Evolutionary conservation across 2,797 vertebrate species (phyloP), one percentile per base, ranked within the genome.

Genomic region (Merluccius polli): DNA sequence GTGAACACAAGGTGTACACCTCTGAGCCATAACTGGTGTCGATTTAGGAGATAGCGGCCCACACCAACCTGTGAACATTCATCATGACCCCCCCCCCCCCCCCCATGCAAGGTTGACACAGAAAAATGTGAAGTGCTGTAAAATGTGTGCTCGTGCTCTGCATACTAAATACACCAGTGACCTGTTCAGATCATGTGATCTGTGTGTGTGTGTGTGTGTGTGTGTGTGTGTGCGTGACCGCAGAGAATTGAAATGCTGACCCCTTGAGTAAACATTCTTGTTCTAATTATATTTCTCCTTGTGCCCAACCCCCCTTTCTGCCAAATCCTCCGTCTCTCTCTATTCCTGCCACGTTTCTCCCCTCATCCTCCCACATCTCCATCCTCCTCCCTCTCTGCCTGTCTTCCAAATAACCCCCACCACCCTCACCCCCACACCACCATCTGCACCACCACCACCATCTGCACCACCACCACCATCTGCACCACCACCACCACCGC

Each of bases 151-250:
- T 73, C 71, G 44, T 18, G 31, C 70, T 78, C 72, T 81, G 82
- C 79, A 87, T 84, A 36, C 73, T 44, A 86, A 90, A 31, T 68
- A n/a, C 38, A 48, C 16, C 71, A 31, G 65, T 70, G 75, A 87
- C 87, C 86, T 87, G 84, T 85, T 81, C 32, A 33, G 52, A 29
- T 79, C 33, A 1, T 44, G n/a, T n/a, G 27, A 67, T 1, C 4
- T 81, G 78, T 71, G 72, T 73, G 78, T 59, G 33, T 78, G 68
- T 77, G n/a, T 12, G 52, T 63, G 52, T 63, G 52, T 24, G 52
- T 11, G n/a, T 52, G 48, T 52, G 52, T 63, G 52, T 24, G n/a
- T 24, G 52, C 10, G 52, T 63, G 75, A 74, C 71, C 73, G 75
- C 21, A 0, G 27, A 77, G 72, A 78, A 76, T 48, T 72, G 75